These are phyloP conservation scores for Cheilosia variabilis DNA, from an alignment of 2,888 invertebrate genomes.

Conservation along the genomic window DNA sequence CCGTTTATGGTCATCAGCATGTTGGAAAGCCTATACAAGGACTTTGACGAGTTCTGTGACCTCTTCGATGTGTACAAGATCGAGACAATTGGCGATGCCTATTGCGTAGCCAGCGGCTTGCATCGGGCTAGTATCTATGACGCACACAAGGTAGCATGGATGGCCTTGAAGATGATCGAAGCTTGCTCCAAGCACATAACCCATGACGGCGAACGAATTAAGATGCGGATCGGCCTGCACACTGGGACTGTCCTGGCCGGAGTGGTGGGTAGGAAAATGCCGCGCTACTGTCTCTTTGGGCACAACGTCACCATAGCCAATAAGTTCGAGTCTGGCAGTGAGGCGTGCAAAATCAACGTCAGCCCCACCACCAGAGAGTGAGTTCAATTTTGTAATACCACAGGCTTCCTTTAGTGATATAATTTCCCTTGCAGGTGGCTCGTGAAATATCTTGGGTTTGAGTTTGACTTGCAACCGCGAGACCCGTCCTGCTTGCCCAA, in stretches of 20 bases:
- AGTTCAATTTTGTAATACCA: slow-evolving; percentile 83
- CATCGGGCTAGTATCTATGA: slow-evolving; percentile 94
- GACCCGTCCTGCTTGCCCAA: slow-evolving; percentile 91
- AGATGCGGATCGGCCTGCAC: slow-evolving; percentile 98
- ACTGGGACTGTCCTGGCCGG: slow-evolving; percentile 97
- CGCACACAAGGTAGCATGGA: slow-evolving; percentile 98
- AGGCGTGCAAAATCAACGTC: slow-evolving; percentile 94
- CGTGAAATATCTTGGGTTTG: slow-evolving; percentile 89
- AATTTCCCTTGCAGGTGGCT: slow-evolving; percentile 87
- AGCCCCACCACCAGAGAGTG: slow-evolving; percentile 97
- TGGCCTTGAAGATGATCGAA: slow-evolving; percentile 97
- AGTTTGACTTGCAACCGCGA: slow-evolving; percentile 88
- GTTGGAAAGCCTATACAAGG: slow-evolving; percentile 96
- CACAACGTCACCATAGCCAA: slow-evolving; percentile 98
- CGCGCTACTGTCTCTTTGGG: slow-evolving; percentile 96
- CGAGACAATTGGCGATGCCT: slow-evolving; percentile 98
- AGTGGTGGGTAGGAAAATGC: slow-evolving; percentile 93
- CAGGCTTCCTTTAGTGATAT: background rate
- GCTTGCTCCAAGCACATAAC: slow-evolving; percentile 94
- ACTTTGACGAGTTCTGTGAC: slow-evolving; percentile 96
- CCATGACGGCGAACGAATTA: slow-evolving; percentile 95
- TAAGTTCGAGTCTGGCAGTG: slow-evolving; percentile 97
- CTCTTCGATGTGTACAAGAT: slow-evolving; percentile 98
- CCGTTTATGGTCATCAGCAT: slow-evolving; percentile 98
- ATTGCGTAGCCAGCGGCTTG: slow-evolving; percentile 96